Evolutionary conservation across 1,140 invertebrate species (phyloP), one percentile per base, ranked within the genome.

Genomic region (Trialeurodes vaporariorum): DNA sequence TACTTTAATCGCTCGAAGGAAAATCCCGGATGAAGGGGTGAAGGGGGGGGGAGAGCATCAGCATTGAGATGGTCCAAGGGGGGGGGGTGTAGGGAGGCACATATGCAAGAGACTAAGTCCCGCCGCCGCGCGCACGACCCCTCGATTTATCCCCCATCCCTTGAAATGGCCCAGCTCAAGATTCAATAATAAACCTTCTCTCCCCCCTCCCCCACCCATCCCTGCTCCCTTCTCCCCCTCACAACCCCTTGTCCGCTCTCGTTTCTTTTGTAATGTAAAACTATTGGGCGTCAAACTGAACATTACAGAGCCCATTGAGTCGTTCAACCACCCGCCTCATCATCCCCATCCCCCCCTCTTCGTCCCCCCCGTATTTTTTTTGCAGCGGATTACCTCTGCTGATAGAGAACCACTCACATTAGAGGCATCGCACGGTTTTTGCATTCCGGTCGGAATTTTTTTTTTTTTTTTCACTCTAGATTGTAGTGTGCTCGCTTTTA

Each of bases 121-220:
- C 34, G 34, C 34, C 34, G 34, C 17, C 34, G 34, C 34, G 34
- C 5, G 5, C 5, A 49, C 34, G 34, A 17, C 5, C 34, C 5
- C 34, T 17, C 34, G 34, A 49, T 49, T 49, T 49, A 49, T 49
- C 5, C 34, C 34, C 5, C n/a, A n/a, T n/a, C 17, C 34, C 34
- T 9, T 5, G 34, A 17, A 49, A 17, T 17, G 34, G 34, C 17
- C 17, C 34, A 17, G 34, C 34, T 49, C 34, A 49, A 49, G 34
- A 49, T 49, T 49, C 34, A 49, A 49, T 49, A 49, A 49, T 49
- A 49, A 49, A 49, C 34, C 34, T n/a, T n/a, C n/a, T n/a, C n/a
- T n/a, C n/a, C n/a, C n/a, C n/a, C n/a, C n/a, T n/a, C n/a, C n/a
- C n/a, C n/a, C n/a, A n/a, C n/a, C n/a, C n/a, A n/a, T n/a, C n/a